Percentiles rank a stretch among this genome's conserved stretches.
These are phyloP conservation scores for Tribolium castaneum DNA, from an alignment of 1,140 invertebrate species.

Conservation along the genomic window DNA sequence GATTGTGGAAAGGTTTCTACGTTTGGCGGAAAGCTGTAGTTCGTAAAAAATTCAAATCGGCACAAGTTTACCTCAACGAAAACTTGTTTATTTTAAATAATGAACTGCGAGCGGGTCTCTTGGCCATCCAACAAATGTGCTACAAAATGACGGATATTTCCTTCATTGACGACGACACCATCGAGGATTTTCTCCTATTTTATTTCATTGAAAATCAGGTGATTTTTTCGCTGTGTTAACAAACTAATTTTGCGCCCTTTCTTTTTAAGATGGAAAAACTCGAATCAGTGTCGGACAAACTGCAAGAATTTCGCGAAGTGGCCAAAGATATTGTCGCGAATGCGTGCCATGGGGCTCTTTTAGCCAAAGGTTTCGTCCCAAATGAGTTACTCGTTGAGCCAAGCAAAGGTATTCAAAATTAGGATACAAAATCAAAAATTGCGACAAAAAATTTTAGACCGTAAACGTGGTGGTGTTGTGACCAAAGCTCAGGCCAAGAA, in stretches of 20 bases:
- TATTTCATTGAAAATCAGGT: constrained; percentile 77
- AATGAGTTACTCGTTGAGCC: constrained; percentile 56
- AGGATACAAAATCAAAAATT: no score
- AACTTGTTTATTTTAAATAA: constrained; percentile 80
- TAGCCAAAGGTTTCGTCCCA: constrained; percentile 74
- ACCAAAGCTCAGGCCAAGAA: constrained; percentile 68
- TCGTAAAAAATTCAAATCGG: constrained; percentile 73
- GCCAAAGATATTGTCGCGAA: constrained; percentile 74
- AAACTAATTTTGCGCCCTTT: not conserved
- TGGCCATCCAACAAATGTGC: constrained; percentile 78
- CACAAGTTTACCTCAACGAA: constrained; percentile 70
- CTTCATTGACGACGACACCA: constrained; percentile 68
- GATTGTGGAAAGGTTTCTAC: constrained; percentile 83
- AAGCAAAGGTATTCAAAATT: constrained; percentile 2
- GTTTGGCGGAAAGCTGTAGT: constrained; percentile 82
- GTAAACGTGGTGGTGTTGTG: constrained; percentile 48
- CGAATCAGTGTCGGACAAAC: constrained; percentile 66
- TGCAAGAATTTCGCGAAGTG: constrained; percentile 71
- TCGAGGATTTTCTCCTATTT: constrained; percentile 72
- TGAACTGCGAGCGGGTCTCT: constrained; percentile 75
- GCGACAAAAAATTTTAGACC: not conserved
- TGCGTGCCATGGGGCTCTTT: constrained; percentile 78
- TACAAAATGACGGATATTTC: constrained; percentile 72
- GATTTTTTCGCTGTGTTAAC: constrained; percentile 9
- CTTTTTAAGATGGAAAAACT: constrained; percentile 67